Evolutionary conservation across 1,140 invertebrate species (phyloP), one percentile per base, ranked within the genome.

Genomic region (Eufriesea mexicana): DNA sequence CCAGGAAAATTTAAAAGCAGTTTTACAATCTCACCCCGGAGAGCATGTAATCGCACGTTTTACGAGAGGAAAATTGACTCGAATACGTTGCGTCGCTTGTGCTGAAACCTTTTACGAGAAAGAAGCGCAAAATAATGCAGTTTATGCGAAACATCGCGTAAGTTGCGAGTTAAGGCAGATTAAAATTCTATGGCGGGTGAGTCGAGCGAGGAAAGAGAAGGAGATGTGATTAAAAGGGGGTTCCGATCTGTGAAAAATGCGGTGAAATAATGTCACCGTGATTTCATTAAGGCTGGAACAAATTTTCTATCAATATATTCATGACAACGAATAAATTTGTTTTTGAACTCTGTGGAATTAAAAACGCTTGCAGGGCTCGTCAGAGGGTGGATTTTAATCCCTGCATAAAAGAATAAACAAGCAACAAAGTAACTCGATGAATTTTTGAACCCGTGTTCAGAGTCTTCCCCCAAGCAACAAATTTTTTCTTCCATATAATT

Each of bases 381-480:
- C 54, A 14, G 28, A 20, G 71, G 35, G n/a, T n/a, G 59, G 59
- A 45, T 57, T 73, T 73, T 73, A 45, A 59, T 74, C 55, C 55
- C 55, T 6, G 25, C 18, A 20, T 45, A 1, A 59, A 59, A 59
- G 25, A 51, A 25, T 4, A 9, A 51, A 57, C 20, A 35, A 42
- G 20, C 14, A 70, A 70, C 16, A 18, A 7, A 18, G 14, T 42
- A 49, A 71, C 47, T 51, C 23, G 25, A 28, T 71, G n/a, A 49
- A 71, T 20, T 47, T 25, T 16, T 12, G 68, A 35, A 35, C 18
- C 10, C 16, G 16, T 23, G n/a, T n/a, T 12, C 51, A 51, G 51
- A 71, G 18, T 71, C n/a, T 42, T 23, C 18, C 5, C 28, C 5
- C 25, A 8, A n/a, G 9, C 20, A 14, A n/a, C 7, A 12, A 12